These are phyloP conservation scores for Mustela lutreola DNA, from an alignment of 2,113 vertebrate species.

Conservation along the genomic window DNA sequence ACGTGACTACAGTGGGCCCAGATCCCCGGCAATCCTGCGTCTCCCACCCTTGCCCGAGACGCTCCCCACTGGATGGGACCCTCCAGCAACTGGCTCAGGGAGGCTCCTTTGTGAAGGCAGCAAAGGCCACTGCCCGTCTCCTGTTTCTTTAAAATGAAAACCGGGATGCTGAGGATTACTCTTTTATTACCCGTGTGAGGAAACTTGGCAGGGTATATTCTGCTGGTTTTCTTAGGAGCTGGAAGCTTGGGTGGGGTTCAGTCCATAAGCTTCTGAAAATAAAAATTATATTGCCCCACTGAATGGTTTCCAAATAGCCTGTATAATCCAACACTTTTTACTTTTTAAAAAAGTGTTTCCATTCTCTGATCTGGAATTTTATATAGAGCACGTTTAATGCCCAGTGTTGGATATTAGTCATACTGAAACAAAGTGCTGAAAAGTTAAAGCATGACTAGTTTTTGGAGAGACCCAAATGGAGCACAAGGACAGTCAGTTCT, in stretches of 20 bases:
- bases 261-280: slow-evolving; percentile 81
- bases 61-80: not conserved
- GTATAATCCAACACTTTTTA: slow-evolving; percentile 74
- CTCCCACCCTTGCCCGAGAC: rapidly evolving
- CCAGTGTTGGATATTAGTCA: slow-evolving; percentile 29
- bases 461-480: not conserved
- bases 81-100: not conserved
- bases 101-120: not conserved
- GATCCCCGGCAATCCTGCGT: not conserved
- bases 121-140: slow-evolving; percentile 53
- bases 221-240: slow-evolving; percentile 75
- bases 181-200: slow-evolving; percentile 70
- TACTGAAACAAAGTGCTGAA: slow-evolving; percentile 13
- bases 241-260: slow-evolving; percentile 80
- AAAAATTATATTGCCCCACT: slow-evolving; percentile 76
- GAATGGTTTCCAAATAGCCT: slow-evolving; percentile 78
- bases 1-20: not conserved
- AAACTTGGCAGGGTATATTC: slow-evolving; percentile 75
- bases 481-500: not conserved
- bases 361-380: slow-evolving; percentile 60
- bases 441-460: not conserved
- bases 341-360: slow-evolving; percentile 82
- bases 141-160: slow-evolving; percentile 74
- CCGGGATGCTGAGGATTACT: slow-evolving; percentile 74
- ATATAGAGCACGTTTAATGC: slow-evolving; percentile 51